Percentiles rank a stretch among this genome's conserved stretches.
Conservation (phyloP, 2,113 vertebrate species). For the Macrotis lagotis region DNA sequence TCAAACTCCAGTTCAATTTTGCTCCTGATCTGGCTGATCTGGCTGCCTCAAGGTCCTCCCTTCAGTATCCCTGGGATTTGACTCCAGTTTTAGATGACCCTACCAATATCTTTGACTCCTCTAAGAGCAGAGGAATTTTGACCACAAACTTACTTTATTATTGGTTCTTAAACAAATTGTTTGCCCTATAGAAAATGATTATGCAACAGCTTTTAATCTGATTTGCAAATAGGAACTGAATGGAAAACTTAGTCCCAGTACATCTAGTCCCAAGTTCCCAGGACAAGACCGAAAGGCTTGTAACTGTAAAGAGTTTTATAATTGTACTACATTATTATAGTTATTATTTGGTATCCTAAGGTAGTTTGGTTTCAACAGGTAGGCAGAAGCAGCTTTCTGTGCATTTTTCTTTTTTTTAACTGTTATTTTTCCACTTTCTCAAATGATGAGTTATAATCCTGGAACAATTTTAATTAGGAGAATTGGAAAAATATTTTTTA, state of each 20-base stretch:
- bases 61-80: background rate
- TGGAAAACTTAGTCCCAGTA: background rate
- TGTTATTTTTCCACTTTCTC: background rate
- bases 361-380: background rate
- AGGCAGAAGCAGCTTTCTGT: background rate
- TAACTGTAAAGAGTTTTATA: background rate
- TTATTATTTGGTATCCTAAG: background rate
- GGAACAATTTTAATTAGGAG: background rate
- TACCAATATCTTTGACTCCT: background rate
- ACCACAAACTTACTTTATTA: background rate
- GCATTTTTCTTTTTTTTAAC: background rate
- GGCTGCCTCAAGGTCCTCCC: background rate
- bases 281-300: background rate
- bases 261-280: background rate
- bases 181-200: background rate
- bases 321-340: background rate
- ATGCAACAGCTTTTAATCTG: background rate
- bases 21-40: background rate
- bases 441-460: background rate
- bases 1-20: background rate
- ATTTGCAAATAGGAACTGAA: background rate
- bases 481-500: background rate
- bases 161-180: background rate
- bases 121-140: no score
- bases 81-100: background rate